These are phyloP conservation scores for Rosalia funebris DNA, from an alignment of 2,888 invertebrate species.

Conservation along the genomic window DNA sequence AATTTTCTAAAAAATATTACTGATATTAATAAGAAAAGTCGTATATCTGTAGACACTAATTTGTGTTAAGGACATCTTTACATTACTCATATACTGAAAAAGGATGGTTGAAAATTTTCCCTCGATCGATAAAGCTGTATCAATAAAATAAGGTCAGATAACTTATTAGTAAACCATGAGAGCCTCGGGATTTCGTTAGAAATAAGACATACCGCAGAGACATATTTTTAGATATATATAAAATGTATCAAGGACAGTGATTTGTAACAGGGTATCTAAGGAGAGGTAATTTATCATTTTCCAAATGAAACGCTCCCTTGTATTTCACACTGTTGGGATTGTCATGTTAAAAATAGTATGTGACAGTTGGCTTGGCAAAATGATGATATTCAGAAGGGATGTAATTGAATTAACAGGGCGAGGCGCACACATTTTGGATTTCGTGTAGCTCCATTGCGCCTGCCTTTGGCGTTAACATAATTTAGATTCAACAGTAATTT, in stretches of 20 bases:
- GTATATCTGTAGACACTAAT: too few relatives aligned
- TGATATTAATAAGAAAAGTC: too few relatives aligned
- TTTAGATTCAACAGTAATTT: too few relatives aligned
- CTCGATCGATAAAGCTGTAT: background rate
- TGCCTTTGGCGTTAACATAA: too few relatives aligned
- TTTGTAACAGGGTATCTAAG: background rate
- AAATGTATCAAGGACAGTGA: background rate
- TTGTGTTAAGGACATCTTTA: too few relatives aligned
- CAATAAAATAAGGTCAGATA: background rate
- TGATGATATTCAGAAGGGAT: background rate
- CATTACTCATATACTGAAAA: too few relatives aligned
- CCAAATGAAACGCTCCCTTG: background rate
- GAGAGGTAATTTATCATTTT: background rate
- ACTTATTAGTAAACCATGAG: background rate
- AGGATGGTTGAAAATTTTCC: background rate
- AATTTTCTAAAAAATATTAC: too few relatives aligned
- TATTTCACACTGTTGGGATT: background rate
- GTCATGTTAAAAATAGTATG: background rate
- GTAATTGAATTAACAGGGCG: background rate
- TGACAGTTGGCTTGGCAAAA: background rate
- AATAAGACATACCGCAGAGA: background rate
- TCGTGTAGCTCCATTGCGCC: background rate
- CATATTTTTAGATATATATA: background rate
- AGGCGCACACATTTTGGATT: background rate
- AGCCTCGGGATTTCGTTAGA: background rate